Conservation (phyloP, 2,797 vertebrate species). For the Monodelphis domestica region DNA sequence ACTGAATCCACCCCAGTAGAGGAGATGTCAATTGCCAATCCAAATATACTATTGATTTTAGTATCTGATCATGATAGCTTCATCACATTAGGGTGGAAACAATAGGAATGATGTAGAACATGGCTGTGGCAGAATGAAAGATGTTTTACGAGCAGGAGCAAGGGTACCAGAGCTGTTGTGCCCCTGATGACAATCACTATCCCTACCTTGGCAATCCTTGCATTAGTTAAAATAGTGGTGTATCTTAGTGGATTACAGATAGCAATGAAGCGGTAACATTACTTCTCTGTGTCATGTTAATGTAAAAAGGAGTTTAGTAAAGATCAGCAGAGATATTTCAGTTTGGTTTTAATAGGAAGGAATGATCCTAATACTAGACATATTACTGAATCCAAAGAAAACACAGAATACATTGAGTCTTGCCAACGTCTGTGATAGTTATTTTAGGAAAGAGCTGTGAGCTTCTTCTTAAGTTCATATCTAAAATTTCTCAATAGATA, state of each 20-base stretch:
- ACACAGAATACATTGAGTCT: not conserved
- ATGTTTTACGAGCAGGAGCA: slow-evolving; percentile 81
- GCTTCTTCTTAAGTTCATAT: not conserved
- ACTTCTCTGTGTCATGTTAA: not conserved
- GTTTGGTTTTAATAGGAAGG: not conserved
- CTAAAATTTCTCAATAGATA: not conserved
- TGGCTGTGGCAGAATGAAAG: slow-evolving; percentile 80
- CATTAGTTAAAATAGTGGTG: slow-evolving; percentile 59
- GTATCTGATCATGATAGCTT: slow-evolving; percentile 82
- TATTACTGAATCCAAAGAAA: not conserved
- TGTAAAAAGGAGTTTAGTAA: not conserved
- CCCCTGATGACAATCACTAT: slow-evolving; percentile 73
- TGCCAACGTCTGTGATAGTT: not conserved
- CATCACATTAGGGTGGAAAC: slow-evolving; percentile 85
- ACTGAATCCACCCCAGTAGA: slow-evolving; percentile 69
- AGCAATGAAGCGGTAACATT: slow-evolving; percentile 80
- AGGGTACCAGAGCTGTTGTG: slow-evolving; percentile 64
- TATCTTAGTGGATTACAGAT: slow-evolving; percentile 75
- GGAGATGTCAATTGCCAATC: slow-evolving; percentile 77
- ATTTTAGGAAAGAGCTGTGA: not conserved
- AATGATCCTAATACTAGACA: not conserved
- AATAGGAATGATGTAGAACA: slow-evolving; percentile 81
- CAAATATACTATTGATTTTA: slow-evolving; percentile 80
- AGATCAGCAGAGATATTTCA: not conserved
- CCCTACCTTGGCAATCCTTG: slow-evolving; percentile 62